Conservation (phyloP, 1,140 invertebrate species). For the Micrasema longulum region DNA sequence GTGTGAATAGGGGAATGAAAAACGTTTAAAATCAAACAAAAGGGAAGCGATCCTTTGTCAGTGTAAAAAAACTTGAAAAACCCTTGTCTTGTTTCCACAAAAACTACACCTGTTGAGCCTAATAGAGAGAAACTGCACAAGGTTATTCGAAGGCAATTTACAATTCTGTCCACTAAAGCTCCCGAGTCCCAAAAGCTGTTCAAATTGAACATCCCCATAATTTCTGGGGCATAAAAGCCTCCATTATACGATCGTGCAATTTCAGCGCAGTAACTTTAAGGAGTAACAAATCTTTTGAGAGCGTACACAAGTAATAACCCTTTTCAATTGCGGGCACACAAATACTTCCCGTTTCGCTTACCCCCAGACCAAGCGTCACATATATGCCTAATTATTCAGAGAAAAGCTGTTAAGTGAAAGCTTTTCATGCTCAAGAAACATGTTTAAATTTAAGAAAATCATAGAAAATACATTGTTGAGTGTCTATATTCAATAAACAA, state of each 20-base stretch:
- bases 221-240: constrained; percentile 30
- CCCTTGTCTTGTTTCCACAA: background rate
- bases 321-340: too few relatives aligned
- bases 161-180: constrained; percentile 40
- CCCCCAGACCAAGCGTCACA: too few relatives aligned
- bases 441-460: too few relatives aligned
- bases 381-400: too few relatives aligned
- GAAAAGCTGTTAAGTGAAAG: too few relatives aligned
- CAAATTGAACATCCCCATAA: constrained; percentile 39
- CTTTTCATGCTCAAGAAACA: too few relatives aligned
- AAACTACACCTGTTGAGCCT: constrained; percentile 23
- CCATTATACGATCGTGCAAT: background rate
- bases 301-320: constrained; percentile 5
- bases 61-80: background rate
- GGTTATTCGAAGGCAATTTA: constrained; percentile 40
- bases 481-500: too few relatives aligned
- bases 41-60: too few relatives aligned
- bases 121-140: background rate
- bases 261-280: constrained; percentile 13
- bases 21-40: too few relatives aligned
- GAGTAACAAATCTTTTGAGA: constrained; percentile 19
- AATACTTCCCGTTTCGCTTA: too few relatives aligned
- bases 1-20: too few relatives aligned
- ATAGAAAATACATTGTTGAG: too few relatives aligned
- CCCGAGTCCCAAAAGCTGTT: constrained; percentile 2